Conservation (phyloP, 2,113 vertebrate genomes). For the Pangasianodon gigas region DNA sequence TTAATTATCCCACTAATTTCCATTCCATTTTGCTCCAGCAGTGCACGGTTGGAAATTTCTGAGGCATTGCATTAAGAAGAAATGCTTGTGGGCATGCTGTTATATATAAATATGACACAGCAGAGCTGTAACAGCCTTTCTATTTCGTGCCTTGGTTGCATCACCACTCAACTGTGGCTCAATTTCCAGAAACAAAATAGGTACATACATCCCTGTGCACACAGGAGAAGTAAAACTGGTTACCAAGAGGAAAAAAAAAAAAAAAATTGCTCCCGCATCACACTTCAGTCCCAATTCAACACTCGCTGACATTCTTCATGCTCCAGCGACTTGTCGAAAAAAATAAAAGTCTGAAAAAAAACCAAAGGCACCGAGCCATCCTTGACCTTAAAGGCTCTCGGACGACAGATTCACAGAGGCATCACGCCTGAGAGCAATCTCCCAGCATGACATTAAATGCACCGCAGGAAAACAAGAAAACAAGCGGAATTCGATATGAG, state of each 20-base stretch:
- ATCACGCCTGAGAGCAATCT: constrained; percentile 32
- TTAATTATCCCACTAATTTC: constrained; percentile 17
- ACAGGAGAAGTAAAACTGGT: not conserved
- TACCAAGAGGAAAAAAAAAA: not conserved
- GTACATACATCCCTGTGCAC: constrained; percentile 32
- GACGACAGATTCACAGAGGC: constrained; percentile 36
- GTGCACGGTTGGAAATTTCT: constrained; percentile 9
- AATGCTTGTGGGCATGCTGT: not conserved
- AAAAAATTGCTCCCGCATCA: constrained; percentile 22
- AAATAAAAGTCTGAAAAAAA: constrained; percentile 43
- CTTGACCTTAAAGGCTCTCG: constrained; percentile 47
- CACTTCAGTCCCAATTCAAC: constrained; percentile 29
- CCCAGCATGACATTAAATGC: constrained; percentile 34
- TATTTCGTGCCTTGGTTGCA: constrained; percentile 32
- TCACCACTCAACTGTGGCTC: constrained; percentile 29
- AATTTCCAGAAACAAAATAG: constrained; percentile 42
- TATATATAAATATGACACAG: constrained; percentile 25
- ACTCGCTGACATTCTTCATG: constrained; percentile 42
- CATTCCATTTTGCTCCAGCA: constrained; percentile 8
- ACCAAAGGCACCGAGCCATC: constrained; percentile 26
- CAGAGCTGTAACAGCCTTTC: constrained; percentile 20
- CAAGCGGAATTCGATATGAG: constrained; percentile 27
- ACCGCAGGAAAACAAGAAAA: constrained; percentile 14
- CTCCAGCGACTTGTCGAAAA: constrained; percentile 44
- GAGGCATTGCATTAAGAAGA: constrained; percentile 22